These are phyloP conservation scores for Lepus americanus DNA, from an alignment of 2,113 vertebrate species.

Conservation along the genomic window DNA sequence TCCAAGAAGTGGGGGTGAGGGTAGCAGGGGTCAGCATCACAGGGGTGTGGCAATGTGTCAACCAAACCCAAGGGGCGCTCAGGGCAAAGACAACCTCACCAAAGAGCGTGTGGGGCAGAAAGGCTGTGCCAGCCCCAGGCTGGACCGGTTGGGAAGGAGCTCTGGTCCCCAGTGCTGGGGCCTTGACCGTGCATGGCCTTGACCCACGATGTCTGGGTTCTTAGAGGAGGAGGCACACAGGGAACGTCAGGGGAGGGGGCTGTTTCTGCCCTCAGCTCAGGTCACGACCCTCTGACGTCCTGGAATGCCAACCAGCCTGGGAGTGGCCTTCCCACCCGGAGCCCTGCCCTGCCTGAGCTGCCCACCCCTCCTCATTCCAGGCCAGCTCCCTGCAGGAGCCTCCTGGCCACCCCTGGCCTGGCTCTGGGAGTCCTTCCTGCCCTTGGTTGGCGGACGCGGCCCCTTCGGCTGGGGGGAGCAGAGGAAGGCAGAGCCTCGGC, in stretches of 20 bases:
- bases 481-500: too few species aligned
- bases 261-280: not conserved
- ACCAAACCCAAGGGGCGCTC: not conserved
- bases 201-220: not conserved
- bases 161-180: not conserved
- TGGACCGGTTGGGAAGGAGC: not conserved
- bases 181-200: not conserved
- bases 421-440: not conserved
- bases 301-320: not conserved
- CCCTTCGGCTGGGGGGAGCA: not conserved
- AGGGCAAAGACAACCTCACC: not conserved
- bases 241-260: not conserved
- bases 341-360: not conserved
- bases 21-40: not conserved
- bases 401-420: not conserved
- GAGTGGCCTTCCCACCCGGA: too few species aligned
- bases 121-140: not conserved
- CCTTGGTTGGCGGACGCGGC: not conserved
- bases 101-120: not conserved
- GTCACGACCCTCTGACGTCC: not conserved
- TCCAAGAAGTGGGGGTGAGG: not conserved
- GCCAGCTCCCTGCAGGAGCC: not conserved
- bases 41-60: not conserved
- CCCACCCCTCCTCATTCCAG: not conserved
- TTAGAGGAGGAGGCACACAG: accelerated